Conservation (phyloP, 2,888 invertebrate species). For the Drosophila lutescens region DNA sequence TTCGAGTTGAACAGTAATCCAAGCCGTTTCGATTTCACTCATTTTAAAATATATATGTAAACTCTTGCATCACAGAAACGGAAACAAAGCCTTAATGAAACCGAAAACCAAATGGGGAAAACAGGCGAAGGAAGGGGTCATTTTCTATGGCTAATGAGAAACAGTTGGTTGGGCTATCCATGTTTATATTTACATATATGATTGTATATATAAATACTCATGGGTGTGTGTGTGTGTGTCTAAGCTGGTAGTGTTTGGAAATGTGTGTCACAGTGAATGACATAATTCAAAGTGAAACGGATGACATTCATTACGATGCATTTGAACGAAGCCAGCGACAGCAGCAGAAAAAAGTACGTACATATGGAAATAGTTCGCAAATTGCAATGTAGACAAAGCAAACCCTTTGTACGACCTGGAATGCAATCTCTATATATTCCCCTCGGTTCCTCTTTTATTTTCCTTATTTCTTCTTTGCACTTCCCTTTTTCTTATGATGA, state of each 20-base stretch:
- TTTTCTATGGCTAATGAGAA: slow-evolving; percentile 67
- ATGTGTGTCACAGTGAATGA: slow-evolving; percentile 61
- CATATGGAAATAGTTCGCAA: slow-evolving; percentile 45
- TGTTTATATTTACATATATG: slow-evolving; percentile 14
- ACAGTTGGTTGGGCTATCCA: slow-evolving; percentile 55
- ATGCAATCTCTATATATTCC: slow-evolving; percentile 10
- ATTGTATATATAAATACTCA: not conserved
- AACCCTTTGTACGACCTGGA: slow-evolving; percentile 34
- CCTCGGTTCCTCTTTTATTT: not conserved
- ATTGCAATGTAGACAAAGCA: slow-evolving; percentile 46
- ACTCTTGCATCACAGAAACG: slow-evolving; percentile 11
- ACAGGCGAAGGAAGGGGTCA: slow-evolving; percentile 9
- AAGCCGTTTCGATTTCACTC: not conserved
- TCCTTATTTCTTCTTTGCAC: not conserved
- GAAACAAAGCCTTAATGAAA: slow-evolving; percentile 60
- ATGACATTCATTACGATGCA: slow-evolving; percentile 79
- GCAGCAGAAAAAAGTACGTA: slow-evolving; percentile 11
- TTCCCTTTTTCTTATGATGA: not conserved
- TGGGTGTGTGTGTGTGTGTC: slow-evolving; percentile 17
- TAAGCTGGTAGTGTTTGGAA: slow-evolving; percentile 30
- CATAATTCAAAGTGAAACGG: slow-evolving; percentile 80
- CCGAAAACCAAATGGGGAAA: slow-evolving; percentile 3
- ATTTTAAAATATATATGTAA: not conserved
- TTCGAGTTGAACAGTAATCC: not conserved
- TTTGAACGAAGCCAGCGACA: slow-evolving; percentile 35